Conservation (phyloP, 1,140 invertebrate genomes). For the Drosophila sp. region DNA sequence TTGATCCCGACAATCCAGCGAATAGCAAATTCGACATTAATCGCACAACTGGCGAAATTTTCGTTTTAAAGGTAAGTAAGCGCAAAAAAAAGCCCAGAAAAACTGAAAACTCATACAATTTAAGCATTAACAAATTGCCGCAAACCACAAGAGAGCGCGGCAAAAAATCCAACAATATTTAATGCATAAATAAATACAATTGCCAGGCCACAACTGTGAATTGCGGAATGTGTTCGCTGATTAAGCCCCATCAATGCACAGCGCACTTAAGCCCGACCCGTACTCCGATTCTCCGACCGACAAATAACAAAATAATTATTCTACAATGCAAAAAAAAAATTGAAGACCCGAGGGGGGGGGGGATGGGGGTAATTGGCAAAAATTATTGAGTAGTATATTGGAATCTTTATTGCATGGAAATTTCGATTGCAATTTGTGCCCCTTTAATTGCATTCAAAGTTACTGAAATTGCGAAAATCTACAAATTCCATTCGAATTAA, state of each 20-base stretch:
- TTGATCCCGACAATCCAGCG: constrained; percentile 96
- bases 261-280: constrained; percentile 49
- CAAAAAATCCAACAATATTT: constrained; percentile 18
- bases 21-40: constrained; percentile 99
- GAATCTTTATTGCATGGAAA: not conserved
- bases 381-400: not conserved
- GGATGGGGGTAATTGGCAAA: not conserved
- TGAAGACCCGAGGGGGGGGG: no score
- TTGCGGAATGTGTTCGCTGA: constrained; percentile 62
- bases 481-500: no score
- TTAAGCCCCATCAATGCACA: constrained; percentile 62
- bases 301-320: constrained; percentile 14
- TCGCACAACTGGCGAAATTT: constrained; percentile 96
- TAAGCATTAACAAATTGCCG: constrained; percentile 68
- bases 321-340: constrained; percentile 37
- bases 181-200: constrained; percentile 46
- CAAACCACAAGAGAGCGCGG: constrained; percentile 28
- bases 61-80: constrained; percentile 92
- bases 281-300: not conserved
- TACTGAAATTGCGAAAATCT: no score
- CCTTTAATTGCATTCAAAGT: no score
- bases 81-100: constrained; percentile 16
- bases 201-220: constrained; percentile 42
- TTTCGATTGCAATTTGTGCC: not conserved
- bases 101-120: constrained; percentile 39